A percentile compares a stretch with the other conserved stretches of the same genome.
Evolutionary conservation across 2,113 vertebrate species (phyloP).

Genomic region (Pteruthius melanotis): DNA sequence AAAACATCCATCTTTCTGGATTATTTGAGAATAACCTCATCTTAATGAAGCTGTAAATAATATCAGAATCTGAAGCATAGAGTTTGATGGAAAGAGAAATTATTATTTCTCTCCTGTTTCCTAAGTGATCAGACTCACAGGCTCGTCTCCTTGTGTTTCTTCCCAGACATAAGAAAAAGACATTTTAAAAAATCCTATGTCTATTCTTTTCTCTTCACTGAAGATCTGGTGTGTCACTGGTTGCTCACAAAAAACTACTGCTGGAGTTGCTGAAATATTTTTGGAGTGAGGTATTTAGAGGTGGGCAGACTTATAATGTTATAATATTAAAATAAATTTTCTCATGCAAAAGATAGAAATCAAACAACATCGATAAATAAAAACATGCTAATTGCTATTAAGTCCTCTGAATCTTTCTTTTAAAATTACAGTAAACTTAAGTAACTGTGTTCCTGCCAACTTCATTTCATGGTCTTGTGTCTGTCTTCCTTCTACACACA

Average conservation of each 20-base stretch:
- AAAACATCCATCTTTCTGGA: neutral
- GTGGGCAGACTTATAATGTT: neutral
- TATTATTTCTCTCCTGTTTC: neutral
- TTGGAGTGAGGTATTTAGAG: neutral
- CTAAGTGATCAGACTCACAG: neutral
- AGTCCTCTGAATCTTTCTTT: neutral
- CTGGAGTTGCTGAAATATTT: neutral
- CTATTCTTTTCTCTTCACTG: neutral
- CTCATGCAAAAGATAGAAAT: neutral
- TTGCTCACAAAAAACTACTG: neutral
- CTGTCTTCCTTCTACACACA: neutral
- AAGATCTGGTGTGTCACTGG: neutral
- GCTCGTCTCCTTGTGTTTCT: neutral
- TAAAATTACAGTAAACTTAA: neutral
- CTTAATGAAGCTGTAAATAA: neutral
- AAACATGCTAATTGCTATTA: neutral
- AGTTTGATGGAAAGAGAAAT: neutral
- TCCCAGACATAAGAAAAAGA: neutral
- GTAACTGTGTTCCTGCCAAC: neutral
- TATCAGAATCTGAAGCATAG: neutral
- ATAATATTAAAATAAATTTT: neutral
- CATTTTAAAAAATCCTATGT: neutral
- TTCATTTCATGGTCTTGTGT: neutral
- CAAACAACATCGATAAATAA: neutral
- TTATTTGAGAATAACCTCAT: neutral